phyloP scores from a whole-genome alignment of 2,888 invertebrate species.

The Pegoplata infirma region DNA sequence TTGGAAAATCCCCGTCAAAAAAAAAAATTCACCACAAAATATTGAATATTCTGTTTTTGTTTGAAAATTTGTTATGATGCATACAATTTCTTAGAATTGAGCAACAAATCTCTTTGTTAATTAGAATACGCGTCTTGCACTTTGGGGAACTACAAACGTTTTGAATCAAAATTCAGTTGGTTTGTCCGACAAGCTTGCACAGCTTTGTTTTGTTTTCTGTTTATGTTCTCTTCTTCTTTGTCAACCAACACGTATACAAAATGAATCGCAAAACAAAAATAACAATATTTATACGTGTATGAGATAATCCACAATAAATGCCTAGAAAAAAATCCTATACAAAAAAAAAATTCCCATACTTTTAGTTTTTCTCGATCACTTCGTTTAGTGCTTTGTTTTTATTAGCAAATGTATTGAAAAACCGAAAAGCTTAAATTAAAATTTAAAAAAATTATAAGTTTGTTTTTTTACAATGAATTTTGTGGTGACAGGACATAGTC shows the following conservation, averaged over 20 bases:
- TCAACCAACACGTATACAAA: neutral
- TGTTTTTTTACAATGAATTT: no score
- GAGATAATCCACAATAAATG: no score
- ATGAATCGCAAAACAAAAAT: neutral
- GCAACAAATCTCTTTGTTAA: neutral
- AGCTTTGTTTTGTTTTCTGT: neutral
- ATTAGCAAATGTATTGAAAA: no score
- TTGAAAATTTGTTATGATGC: neutral
- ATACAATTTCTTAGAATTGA: neutral
- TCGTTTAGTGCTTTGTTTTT: no score
- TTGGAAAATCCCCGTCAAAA: neutral
- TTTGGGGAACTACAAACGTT: conserved; percentile 37
- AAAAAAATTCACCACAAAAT: neutral
- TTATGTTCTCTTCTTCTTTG: neutral
- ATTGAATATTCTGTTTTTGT: neutral
- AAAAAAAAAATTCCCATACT: no score
- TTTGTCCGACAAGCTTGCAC: neutral
- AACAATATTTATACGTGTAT: no score
- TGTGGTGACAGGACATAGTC: no score
- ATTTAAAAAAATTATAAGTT: no score
- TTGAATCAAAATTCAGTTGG: conserved; percentile 11
- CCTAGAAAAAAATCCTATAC: no score
- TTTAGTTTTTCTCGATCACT: no score
- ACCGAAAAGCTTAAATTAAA: no score
- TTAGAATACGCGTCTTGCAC: conserved; percentile 29